Evolutionary conservation across 2,797 vertebrate genomes (phyloP).

Genomic region (Tinamus major): DNA sequence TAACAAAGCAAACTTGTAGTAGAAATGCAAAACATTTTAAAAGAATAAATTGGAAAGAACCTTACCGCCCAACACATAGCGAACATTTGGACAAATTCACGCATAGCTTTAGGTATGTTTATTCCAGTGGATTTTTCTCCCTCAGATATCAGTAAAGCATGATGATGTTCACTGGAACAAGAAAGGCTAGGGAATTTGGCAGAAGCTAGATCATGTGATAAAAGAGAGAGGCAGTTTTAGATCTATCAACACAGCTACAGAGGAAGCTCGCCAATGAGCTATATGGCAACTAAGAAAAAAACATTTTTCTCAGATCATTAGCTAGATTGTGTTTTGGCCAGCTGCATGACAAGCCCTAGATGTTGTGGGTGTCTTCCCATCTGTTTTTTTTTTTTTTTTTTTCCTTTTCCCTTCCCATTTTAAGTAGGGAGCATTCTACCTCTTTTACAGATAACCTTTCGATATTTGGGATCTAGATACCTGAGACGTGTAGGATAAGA

Average conservation of each 20-base stretch:
- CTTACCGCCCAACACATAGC: neutral
- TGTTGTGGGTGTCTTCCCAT: neutral
- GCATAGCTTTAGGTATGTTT: neutral
- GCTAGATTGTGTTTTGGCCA: slow-evolving; percentile 50
- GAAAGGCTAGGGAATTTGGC: slow-evolving; percentile 30
- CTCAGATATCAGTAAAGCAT: slow-evolving; percentile 14
- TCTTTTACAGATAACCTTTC: neutral
- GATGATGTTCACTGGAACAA: slow-evolving; percentile 37
- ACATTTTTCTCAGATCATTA: slow-evolving; percentile 40
- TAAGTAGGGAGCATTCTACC: neutral
- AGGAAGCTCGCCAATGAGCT: slow-evolving; percentile 44
- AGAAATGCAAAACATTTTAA: neutral
- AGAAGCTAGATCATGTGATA: slow-evolving; percentile 6
- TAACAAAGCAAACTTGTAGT: neutral
- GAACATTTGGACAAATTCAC: neutral
- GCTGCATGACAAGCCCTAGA: slow-evolving; percentile 18
- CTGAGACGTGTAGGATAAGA: neutral
- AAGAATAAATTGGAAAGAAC: neutral
- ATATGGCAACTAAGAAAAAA: slow-evolving; percentile 31
- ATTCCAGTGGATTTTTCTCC: slow-evolving; percentile 16
- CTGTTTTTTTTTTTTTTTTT: neutral
- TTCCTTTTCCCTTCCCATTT: neutral
- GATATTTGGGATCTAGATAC: neutral
- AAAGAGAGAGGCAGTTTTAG: slow-evolving; percentile 27
- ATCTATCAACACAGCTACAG: slow-evolving; percentile 39